Percentiles rank a stretch among this genome's conserved stretches.
Evolutionary conservation across 2,888 invertebrate genomes (phyloP).

Genomic region (Nezara viridula): DNA sequence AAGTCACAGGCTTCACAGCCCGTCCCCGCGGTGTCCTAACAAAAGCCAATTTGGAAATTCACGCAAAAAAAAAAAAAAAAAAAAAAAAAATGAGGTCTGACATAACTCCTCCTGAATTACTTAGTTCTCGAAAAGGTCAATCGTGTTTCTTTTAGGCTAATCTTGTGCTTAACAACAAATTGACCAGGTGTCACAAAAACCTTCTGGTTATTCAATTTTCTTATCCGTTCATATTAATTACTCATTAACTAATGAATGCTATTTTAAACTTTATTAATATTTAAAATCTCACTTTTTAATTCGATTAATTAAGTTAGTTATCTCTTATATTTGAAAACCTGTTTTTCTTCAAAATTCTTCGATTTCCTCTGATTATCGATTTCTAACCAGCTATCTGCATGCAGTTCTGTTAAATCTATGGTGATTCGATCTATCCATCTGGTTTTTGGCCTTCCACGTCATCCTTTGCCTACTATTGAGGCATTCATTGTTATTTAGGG

Average conservation of each 20-base stretch:
- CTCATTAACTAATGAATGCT: neutral
- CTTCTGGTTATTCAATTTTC: neutral
- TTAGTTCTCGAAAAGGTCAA: constrained; percentile 12
- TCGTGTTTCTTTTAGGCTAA: neutral
- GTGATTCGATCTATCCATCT: no score
- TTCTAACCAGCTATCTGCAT: no score
- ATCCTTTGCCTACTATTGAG: no score
- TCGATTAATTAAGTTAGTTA: no score
- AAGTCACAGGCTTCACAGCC: neutral
- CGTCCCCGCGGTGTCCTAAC: neutral
- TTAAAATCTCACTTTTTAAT: neutral
- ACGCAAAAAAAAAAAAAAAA: neutral
- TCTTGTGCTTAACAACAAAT: neutral
- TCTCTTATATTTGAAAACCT: no score
- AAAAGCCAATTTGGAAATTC: constrained; percentile 27
- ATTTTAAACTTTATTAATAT: neutral
- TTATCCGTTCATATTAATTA: neutral
- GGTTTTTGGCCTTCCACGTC: no score
- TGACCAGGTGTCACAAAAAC: neutral
- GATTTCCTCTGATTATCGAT: no score
- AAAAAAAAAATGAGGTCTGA: neutral
- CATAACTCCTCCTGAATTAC: constrained; percentile 30
- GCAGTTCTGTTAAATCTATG: no score
- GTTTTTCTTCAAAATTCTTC: no score
- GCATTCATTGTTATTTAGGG: no score